These are phyloP conservation scores for Triplophysa siluroides DNA, from an alignment of 2,113 vertebrate species.

Conservation along the genomic window DNA sequence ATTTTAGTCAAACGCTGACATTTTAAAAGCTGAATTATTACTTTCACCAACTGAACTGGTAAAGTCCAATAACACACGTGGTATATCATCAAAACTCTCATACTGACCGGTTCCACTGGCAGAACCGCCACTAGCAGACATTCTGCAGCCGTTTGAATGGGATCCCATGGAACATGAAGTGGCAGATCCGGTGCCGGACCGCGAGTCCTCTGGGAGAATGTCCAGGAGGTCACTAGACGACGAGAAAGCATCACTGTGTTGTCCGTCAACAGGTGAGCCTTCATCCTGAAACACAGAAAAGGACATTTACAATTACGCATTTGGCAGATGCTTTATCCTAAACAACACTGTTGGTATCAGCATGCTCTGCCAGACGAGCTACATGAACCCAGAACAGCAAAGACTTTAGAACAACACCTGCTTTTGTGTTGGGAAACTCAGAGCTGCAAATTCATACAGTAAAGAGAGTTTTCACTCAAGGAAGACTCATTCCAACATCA, in stretches of 20 bases:
- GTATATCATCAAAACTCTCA: too few species aligned
- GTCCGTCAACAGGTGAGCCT: conserved; percentile 60
- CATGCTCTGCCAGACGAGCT: too few species aligned
- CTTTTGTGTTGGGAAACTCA: too few species aligned
- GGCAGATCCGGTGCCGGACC: conserved; percentile 83
- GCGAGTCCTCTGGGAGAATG: conserved; percentile 83
- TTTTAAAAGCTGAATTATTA: too few species aligned
- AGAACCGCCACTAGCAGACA: conserved; percentile 68
- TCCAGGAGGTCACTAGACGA: conserved; percentile 86
- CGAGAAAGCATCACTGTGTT: conserved; percentile 82
- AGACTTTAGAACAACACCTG: too few species aligned
- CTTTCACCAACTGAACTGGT: too few species aligned
- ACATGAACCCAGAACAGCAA: too few species aligned
- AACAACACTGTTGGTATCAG: background rate
- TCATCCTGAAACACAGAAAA: conserved; percentile 59
- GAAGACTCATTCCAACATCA: too few species aligned
- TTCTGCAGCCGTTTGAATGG: conserved; percentile 77
- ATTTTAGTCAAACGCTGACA: too few species aligned
- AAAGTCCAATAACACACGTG: too few species aligned
- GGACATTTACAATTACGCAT: background rate
- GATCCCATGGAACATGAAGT: conserved; percentile 84
- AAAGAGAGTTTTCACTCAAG: too few species aligned
- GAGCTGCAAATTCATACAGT: too few species aligned
- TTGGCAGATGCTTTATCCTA: background rate
- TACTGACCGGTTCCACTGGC: conserved; percentile 80